A percentile compares a stretch with the other conserved stretches of the same genome.
Evolutionary conservation across 2,113 vertebrate species (phyloP).

Genomic region (Ancistrus triradiatus): DNA sequence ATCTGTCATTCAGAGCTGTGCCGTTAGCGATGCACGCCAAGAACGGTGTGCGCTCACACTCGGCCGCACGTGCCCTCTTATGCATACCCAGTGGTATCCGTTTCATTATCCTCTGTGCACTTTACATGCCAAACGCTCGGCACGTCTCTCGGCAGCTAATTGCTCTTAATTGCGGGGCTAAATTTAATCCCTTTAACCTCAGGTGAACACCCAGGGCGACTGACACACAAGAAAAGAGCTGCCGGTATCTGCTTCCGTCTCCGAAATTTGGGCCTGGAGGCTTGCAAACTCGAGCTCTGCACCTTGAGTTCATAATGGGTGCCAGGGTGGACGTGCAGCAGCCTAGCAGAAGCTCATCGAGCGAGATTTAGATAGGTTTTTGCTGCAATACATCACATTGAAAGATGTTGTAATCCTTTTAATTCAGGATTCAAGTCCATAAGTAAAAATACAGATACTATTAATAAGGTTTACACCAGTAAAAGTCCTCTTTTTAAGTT

Average conservation of each 20-base stretch:
- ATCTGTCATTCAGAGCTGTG: neutral
- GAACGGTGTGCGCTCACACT: no score
- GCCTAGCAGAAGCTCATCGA: neutral
- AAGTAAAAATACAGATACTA: no score
- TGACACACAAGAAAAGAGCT: conserved; percentile 61
- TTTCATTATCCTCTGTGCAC: conserved; percentile 43
- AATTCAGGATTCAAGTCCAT: no score
- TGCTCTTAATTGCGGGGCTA: conserved; percentile 71
- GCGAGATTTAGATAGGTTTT: no score
- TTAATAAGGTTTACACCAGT: no score
- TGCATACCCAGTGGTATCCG: conserved; percentile 4
- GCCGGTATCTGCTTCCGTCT: conserved; percentile 47
- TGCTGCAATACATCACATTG: no score
- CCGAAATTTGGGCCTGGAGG: conserved; percentile 38
- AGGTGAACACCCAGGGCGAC: conserved; percentile 68
- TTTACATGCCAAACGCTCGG: conserved; percentile 38
- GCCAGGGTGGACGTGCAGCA: neutral
- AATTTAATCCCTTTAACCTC: conserved; percentile 69
- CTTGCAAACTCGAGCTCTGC: conserved; percentile 6
- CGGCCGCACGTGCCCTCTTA: neutral
- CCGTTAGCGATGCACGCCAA: neutral
- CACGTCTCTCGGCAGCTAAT: conserved; percentile 55
- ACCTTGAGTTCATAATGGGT: neutral
- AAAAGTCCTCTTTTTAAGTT: no score
- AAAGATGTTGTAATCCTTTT: no score